Base-by-base conservation (phyloP, 1,140 invertebrate species). In the Drosophila tropicalis region DNA sequence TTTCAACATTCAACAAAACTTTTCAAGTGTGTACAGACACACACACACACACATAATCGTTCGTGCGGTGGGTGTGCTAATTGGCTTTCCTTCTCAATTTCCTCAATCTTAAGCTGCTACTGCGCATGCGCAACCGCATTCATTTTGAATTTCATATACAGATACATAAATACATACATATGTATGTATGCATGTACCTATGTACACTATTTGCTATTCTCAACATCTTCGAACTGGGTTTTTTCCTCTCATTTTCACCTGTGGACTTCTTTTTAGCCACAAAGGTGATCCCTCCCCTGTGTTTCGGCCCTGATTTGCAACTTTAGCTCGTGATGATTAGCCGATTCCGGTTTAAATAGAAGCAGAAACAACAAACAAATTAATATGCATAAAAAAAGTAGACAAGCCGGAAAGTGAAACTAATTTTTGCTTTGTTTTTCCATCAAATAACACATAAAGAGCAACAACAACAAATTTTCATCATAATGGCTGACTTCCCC, bases 171-270 rank as follows among this genome's bases (percentile, higher is more conserved):
- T n/a, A n/a, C n/a, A n/a, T n/a, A n/a, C n/a, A n/a, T n/a, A n/a
- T n/a, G n/a, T n/a, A 32, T 57, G 17, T 5, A 3, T 6, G 1
- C 6, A 29, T 29, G 29, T 29, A 29, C 29, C 5, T 29, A 29
- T 22, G 1, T 22, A 25, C 39, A 47, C 7, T 25, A 34, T 34
- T 22, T 72, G 39, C 22, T 65, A 44, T 67, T 87, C 74, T 84
- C 61, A 56, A 39, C 54, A 17, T 66, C 51, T 51, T 17, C 51
- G 22, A 62, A 54, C 68, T 86, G 72, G 69, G 74, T 79, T 86
- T 82, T 82, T 83, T 82, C 82, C 76, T 76, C 75, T 86, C 83
- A 66, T 60, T 82, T 86, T 71, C n/a, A 47, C 15, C 29, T 29
- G n/a, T 76, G 75, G 58, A 62, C 62, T 65, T 55, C n/a, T 73